Percentiles rank a stretch among this genome's conserved stretches.
phyloP scores from a whole-genome alignment of 2,113 vertebrate genomes.

The Ochotona curzoniae region DNA sequence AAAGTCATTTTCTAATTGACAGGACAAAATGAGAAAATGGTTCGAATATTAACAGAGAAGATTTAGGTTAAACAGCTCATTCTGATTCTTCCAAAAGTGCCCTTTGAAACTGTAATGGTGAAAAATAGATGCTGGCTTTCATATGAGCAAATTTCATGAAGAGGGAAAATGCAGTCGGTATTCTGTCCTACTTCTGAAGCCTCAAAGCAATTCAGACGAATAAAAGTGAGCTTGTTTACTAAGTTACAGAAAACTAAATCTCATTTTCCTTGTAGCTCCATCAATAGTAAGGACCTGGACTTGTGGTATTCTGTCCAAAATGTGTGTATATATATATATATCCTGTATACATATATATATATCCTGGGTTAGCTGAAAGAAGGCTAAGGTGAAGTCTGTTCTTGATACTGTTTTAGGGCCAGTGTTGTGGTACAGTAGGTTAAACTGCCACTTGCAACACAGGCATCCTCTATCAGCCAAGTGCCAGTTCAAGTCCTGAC shows the following conservation, averaged over 20 bases:
- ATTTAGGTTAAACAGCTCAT: conserved; percentile 46
- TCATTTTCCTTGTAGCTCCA: conserved; percentile 8
- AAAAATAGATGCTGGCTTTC: conserved; percentile 27
- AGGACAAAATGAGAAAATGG: conserved; percentile 26
- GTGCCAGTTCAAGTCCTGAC: too few species aligned
- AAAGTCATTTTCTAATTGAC: background rate
- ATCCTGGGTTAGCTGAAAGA: conserved; percentile 3
- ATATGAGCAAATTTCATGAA: conserved; percentile 52
- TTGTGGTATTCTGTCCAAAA: background rate
- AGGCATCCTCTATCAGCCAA: too few species aligned
- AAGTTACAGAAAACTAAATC: background rate
- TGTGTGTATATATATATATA: too few species aligned
- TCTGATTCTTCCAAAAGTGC: background rate
- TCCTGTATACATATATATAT: too few species aligned
- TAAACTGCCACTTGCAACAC: too few species aligned
- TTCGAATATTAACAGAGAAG: conserved; percentile 38
- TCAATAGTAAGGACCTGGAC: background rate
- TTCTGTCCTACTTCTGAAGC: conserved; percentile 33
- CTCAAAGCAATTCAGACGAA: conserved; percentile 1
- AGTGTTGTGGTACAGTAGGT: too few species aligned
- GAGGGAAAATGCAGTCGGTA: conserved; percentile 19
- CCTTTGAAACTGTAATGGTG: conserved; percentile 37
- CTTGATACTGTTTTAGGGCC: background rate
- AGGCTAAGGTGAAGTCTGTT: background rate
- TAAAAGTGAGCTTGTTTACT: background rate